Base-by-base conservation (phyloP, 2,888 invertebrate species). In the Meiosimyza platycephala region DNA sequence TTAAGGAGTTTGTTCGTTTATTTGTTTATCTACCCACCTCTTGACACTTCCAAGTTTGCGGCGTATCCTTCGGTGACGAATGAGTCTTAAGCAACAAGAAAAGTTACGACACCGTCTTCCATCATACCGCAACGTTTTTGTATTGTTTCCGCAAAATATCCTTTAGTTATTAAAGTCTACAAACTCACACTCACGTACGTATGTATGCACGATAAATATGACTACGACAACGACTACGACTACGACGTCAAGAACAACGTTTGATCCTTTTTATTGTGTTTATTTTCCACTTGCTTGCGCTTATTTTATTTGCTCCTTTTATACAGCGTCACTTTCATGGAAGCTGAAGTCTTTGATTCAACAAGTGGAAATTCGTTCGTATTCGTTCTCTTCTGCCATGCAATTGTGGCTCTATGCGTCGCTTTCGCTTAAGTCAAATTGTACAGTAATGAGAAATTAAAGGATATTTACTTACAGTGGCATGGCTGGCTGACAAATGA, bases 351-450 rank as follows among this genome's bases (percentile, higher is more conserved):
- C 28, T 18, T 75, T 78, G 76, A 76, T 75, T 82, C 83, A 83
- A 83, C 82, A 83, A 83, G 82, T 83, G 83, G 76, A 79, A 81
- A 80, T 79, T n/a, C n/a, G n/a, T n/a, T n/a, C 80, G 78, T 76
- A 74, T 74, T 64, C 69, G 74, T 28, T 28, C 15, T 28, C 59
- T 18, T 59, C 59, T 18, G 16, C 22, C 15, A 18, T 22, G 22
- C 22, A n/a, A 6, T 59, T 22, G 22, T 22, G 16, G 59, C 16
- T 18, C 9, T 28, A 6, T 59, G 1, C 16, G 9, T 54, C 13
- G 54, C 40, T 50, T 11, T 57, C 16, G 16, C 57, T 7, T 28
- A n/a, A n/a, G 13, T 33, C 28, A 16, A 57, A 48, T 57, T 60
- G 59, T 70, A 40, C 12, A 9, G 69, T 60, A 51, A 16, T 60